Evolutionary conservation across 2,797 vertebrate genomes (phyloP), one percentile per base, ranked within the genome.

Genomic region (Glyptemys insculpta): DNA sequence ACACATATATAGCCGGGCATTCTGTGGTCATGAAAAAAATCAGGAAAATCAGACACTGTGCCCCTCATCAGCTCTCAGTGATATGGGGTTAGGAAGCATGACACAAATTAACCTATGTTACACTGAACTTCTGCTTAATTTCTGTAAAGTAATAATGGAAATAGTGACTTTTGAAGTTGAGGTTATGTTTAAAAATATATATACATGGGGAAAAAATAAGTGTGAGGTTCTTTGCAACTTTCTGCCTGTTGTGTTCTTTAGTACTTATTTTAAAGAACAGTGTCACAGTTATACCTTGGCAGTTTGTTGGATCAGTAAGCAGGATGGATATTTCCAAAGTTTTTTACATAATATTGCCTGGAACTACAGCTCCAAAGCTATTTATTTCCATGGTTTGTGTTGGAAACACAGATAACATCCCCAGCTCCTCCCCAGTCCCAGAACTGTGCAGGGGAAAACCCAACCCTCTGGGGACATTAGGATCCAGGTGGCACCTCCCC

Each of bases 91-190:
- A 84, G 82, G n/a, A 80, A 81, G 54, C 12, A 89, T 82, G 92
- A 94, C 54, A 29, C 47, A 87, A 92, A 92, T 93, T 94, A 95
- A 96, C 92, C 92, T 94, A 85, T 90, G 65, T 50, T 91, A 80
- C 21, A 82, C 57, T 12, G 41, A 93, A 21, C 65, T 6, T 93
- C 74, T 74, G 85, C 85, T 90, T 95, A 52, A n/a, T 82, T 90
- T 89, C 41, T 1, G 8, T 56, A 91, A 91, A 94, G 90, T 93
- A 95, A 59, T 81, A 84, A 65, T 0, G 6, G 59, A 5, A 59
- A 87, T 90, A 23, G 79, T 86, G 80, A 57, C 85, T 90, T 76
- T 47, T 91, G 79, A 2, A 6, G 14, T 68, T 87, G 57, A 94
- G 88, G 53, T 95, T 89, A 44, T 3, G 12, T 78, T 83, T 54